These are phyloP conservation scores for Drosophila histrio DNA, from an alignment of 2,888 invertebrate genomes.

Conservation along the genomic window DNA sequence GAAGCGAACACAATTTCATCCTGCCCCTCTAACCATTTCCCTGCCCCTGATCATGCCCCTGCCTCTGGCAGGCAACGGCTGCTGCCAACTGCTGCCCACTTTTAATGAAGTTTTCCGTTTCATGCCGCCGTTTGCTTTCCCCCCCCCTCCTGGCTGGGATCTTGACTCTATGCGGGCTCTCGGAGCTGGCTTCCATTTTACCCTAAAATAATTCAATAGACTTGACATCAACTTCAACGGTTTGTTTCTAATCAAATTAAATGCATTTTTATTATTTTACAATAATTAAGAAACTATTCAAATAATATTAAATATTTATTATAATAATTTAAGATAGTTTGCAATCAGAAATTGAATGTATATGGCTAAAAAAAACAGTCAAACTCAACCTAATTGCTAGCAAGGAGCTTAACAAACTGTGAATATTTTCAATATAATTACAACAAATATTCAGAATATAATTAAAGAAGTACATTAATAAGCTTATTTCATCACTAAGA, in stretches of 20 bases:
- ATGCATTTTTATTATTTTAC: not conserved
- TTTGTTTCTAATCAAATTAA: slow-evolving; percentile 7
- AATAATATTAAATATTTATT: not conserved
- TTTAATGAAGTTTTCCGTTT: slow-evolving; percentile 77
- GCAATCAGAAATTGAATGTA: not conserved
- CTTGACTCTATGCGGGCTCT: not conserved
- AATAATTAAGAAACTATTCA: not conserved
- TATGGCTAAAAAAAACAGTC: no score
- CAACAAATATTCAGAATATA: not conserved
- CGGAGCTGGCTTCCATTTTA: slow-evolving; percentile 23
- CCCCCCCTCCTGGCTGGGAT: slow-evolving; percentile 1
- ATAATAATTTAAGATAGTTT: not conserved
- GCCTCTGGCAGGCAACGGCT: slow-evolving; percentile 34
- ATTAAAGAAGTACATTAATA: not conserved
- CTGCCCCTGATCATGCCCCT: not conserved
- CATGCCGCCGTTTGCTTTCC: slow-evolving; percentile 54
- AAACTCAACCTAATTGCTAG: not conserved
- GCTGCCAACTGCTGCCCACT: slow-evolving; percentile 71
- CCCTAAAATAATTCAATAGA: slow-evolving; percentile 20
- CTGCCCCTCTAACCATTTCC: not conserved
- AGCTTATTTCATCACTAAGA: slow-evolving; percentile 2
- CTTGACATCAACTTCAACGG: not conserved
- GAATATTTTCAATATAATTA: not conserved
- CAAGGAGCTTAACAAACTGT: not conserved
- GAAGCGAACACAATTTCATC: slow-evolving; percentile 13